Evolutionary conservation across 2,797 vertebrate species (phyloP).

Genomic region (Amblyraja radiata): DNA sequence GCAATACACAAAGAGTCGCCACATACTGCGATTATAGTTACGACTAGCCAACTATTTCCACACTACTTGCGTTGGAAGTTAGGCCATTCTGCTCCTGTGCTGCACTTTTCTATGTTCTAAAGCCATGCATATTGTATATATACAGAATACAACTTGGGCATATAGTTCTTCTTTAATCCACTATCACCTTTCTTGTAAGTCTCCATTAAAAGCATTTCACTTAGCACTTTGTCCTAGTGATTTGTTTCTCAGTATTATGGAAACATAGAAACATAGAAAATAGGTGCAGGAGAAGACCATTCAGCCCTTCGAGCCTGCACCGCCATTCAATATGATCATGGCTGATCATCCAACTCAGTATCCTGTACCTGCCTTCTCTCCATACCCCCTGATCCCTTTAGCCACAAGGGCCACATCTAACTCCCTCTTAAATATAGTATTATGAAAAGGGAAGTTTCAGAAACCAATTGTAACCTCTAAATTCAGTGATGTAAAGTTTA

Average conservation of each 20-base stretch:
- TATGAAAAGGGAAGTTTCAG: neutral
- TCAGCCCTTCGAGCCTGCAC: too few species aligned
- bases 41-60: neutral
- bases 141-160: neutral
- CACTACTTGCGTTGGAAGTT: neutral
- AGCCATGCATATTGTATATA: neutral
- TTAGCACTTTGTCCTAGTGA: neutral
- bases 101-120: neutral
- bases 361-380: too few species aligned
- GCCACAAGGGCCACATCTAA: too few species aligned
- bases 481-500: neutral
- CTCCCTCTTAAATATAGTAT: neutral
- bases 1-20: too few species aligned
- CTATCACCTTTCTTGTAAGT: neutral
- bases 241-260: neutral
- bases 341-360: too few species aligned
- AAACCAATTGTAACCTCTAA: neutral
- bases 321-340: too few species aligned
- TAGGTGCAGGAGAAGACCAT: too few species aligned
- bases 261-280: too few species aligned
- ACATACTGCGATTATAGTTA: neutral
- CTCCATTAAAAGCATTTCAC: neutral
- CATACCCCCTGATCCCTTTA: too few species aligned
- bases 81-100: neutral
- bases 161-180: neutral